Conservation (phyloP, 2,113 vertebrate genomes). For the Xiphias gladius region DNA sequence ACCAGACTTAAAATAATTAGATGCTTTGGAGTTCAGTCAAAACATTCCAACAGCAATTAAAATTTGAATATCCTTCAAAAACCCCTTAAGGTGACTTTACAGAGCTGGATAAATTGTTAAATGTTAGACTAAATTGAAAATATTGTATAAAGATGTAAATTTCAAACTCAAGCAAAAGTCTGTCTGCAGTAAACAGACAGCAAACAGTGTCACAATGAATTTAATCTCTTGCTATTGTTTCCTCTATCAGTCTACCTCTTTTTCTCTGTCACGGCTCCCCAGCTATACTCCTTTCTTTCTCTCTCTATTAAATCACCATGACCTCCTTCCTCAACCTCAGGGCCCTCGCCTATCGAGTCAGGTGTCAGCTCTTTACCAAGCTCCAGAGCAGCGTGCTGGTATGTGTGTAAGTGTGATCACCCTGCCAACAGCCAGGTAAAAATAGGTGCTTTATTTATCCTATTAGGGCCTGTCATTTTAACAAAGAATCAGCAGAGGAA, state of each 20-base stretch:
- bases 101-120: constrained; percentile 53
- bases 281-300: constrained; percentile 34
- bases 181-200: constrained; percentile 15
- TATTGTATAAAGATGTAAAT: neutral
- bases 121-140: constrained; percentile 57
- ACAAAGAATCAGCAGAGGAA: constrained; percentile 48
- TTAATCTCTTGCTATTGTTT: constrained; percentile 9
- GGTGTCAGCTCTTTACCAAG: constrained; percentile 53
- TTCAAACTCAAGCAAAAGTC: constrained; percentile 1
- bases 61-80: constrained; percentile 42
- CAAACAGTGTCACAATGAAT: neutral
- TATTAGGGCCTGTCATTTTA: constrained; percentile 69
- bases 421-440: constrained; percentile 66
- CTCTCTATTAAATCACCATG: constrained; percentile 48
- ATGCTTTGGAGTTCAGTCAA: constrained; percentile 53
- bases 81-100: constrained; percentile 53
- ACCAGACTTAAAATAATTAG: constrained; percentile 56
- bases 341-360: constrained; percentile 22
- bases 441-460: constrained; percentile 76
- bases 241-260: neutral
- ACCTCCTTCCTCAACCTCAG: constrained; percentile 47
- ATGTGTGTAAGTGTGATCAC: constrained; percentile 54
- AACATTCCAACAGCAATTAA: constrained; percentile 54
- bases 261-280: neutral
- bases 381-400: constrained; percentile 10